phyloP scores from a whole-genome alignment of 2,113 vertebrate species.

The Phylloscopus trochilus region DNA sequence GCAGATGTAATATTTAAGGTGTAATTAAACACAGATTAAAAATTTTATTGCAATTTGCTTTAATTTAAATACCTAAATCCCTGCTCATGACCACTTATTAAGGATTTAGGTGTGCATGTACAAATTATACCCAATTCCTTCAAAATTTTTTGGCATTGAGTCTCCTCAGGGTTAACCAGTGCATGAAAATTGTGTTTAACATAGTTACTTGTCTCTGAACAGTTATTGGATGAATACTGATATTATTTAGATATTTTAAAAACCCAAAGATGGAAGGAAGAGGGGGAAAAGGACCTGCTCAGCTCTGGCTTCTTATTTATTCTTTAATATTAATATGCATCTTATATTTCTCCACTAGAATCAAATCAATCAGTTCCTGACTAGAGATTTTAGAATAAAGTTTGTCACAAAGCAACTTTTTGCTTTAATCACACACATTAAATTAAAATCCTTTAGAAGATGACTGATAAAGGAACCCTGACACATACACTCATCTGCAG shows the following conservation, averaged over 20 bases:
- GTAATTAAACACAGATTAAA: background rate
- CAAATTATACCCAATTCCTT: background rate
- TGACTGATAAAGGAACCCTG: background rate
- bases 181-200: background rate
- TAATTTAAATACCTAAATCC: background rate
- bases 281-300: background rate
- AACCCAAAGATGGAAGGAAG: background rate
- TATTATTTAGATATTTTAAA: background rate
- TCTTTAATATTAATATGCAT: background rate
- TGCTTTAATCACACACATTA: background rate
- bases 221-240: background rate
- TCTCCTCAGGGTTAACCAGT: background rate
- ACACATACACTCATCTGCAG: background rate
- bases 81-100: background rate
- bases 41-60: background rate
- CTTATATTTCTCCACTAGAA: background rate
- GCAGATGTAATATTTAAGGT: background rate
- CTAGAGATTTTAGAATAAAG: background rate
- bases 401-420: background rate
- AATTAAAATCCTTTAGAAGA: background rate
- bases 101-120: fast-evolving
- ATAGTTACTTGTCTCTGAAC: background rate
- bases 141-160: background rate
- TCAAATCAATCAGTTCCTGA: background rate
- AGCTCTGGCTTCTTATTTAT: background rate